These are phyloP conservation scores for Terrapene triunguis DNA, from an alignment of 2,113 vertebrate genomes.

Conservation along the genomic window DNA sequence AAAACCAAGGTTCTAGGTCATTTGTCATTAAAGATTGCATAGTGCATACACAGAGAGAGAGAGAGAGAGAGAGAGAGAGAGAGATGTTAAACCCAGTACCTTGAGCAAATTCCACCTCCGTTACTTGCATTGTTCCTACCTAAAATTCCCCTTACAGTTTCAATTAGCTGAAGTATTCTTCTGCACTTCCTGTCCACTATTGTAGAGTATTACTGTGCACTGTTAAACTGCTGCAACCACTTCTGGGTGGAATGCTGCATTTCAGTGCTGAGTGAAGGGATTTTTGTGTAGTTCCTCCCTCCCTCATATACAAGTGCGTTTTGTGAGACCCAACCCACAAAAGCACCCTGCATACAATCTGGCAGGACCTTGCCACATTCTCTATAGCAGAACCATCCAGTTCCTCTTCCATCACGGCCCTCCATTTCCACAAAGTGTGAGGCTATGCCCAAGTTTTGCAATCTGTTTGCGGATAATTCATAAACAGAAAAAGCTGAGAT, in stretches of 20 bases:
- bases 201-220: accelerated
- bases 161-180: not conserved
- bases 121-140: not conserved
- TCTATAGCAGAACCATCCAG: not conserved
- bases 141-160: not conserved
- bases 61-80: not conserved
- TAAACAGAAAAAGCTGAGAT: not conserved
- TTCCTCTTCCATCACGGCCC: not conserved
- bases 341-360: not conserved
- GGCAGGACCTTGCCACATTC: not conserved
- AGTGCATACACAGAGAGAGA: not conserved
- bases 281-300: not conserved
- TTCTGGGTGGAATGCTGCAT: not conserved
- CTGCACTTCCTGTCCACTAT: not conserved
- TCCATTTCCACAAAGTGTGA: not conserved
- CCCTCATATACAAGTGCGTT: not conserved
- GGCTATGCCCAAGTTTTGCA: not conserved
- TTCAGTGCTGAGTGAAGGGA: not conserved
- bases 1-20: not conserved
- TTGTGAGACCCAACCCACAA: not conserved
- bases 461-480: not conserved
- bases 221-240: not conserved
- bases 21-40: not conserved
- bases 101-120: not conserved
- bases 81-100: not conserved